Evolutionary conservation across 2,888 invertebrate genomes (phyloP), one percentile per base, ranked within the genome.

Genomic region (Maniola hyperantus): DNA sequence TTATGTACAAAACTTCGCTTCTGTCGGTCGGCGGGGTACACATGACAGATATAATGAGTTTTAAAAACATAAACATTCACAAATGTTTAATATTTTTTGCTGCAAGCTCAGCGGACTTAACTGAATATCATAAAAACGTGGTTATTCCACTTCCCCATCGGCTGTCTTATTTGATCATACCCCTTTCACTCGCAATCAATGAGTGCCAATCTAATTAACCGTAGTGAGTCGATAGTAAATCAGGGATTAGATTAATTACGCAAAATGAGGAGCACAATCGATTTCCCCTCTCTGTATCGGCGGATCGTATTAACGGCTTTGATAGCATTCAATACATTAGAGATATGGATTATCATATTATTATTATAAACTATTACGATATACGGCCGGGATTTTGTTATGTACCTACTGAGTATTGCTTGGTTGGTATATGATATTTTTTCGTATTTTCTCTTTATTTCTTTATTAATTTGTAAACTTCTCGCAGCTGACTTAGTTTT

Each of bases 281-380:
- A 72, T 72, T 70, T 73, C 71, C 75, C 70, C 68, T 36, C 13
- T 57, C 39, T 18, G 10, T 57, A 72, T 76, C 73, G 74, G 26
- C 44, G 20, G 34, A 77, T 74, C 74, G 72, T 72, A 72, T 77
- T 79, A n/a, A 73, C 75, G 74, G 79, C 83, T 84, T 84, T 79
- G 79, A 80, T 80, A 77, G 6, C 76, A 74, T 77, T 79, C 77
- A 79, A 75, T 81, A 83, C 78, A 84, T 83, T 85, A 83, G 77
- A 33, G 51, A 53, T 33, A 48, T 48, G 18, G 15, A 48, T 48
- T 18, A 48, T 18, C 15, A 15, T 54, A 36, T n/a, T 34, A 53
- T 53, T 46, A 46, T 46, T 6, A 46, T 7, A n/a, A 46, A 46
- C 44, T 44, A 44, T 6, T n/a, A 42, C 42, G n/a, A 44, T 44